Conservation (phyloP, 2,888 invertebrate genomes). For the Hanleya hanleyi region DNA sequence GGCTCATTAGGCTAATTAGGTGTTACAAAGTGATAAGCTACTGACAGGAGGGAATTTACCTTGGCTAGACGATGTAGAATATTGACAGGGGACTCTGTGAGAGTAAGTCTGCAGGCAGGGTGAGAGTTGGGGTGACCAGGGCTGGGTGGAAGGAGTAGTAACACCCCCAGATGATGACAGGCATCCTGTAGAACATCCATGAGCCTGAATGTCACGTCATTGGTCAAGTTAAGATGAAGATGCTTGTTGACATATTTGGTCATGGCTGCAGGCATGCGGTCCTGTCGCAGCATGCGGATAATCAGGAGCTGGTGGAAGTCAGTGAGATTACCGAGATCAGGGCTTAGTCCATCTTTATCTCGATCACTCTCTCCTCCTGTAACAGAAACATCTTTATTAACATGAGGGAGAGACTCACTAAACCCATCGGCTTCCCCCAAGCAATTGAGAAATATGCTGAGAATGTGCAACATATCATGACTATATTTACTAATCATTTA, state of each 20-base stretch:
- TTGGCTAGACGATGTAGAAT: conserved; percentile 53
- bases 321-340: conserved; percentile 58
- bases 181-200: conserved; percentile 53
- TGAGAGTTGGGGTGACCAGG: conserved; percentile 34
- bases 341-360: conserved; percentile 24
- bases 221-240: conserved; percentile 55
- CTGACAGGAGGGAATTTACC: conserved; percentile 51
- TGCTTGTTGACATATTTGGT: conserved; percentile 61
- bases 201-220: conserved; percentile 52
- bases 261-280: conserved; percentile 67
- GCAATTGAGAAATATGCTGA: no score
- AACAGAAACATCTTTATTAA: not conserved
- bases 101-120: conserved; percentile 53
- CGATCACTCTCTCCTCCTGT: not conserved
- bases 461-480: no score
- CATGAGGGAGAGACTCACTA: not conserved
- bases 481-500: no score
- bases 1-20: no score
- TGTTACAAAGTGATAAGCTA: no score
- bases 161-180: conserved; percentile 57
- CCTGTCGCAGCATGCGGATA: conserved; percentile 70
- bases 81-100: conserved; percentile 56
- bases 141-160: conserved; percentile 63
- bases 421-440: no score
- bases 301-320: conserved; percentile 70